phyloP scores from a whole-genome alignment of 2,113 vertebrate genomes.

The Setophaga kirtlandii region DNA sequence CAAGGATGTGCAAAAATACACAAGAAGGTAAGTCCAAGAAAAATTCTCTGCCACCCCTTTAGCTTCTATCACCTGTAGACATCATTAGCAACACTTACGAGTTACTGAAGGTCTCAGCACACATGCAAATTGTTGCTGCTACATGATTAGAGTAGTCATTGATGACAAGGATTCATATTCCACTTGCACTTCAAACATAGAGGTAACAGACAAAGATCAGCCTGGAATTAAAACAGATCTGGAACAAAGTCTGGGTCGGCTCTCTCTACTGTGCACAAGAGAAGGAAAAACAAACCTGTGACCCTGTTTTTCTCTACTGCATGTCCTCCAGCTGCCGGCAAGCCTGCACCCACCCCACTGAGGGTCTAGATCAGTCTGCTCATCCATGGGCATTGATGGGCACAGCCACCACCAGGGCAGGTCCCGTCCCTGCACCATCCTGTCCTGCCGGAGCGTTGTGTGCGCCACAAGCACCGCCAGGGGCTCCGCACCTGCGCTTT shows the following conservation, averaged over 20 bases:
- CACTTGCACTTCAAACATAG: not conserved
- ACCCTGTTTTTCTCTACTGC: not conserved
- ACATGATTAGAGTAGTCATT: not conserved
- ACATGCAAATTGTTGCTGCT: not conserved
- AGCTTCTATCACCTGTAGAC: not conserved
- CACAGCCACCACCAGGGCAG: not conserved
- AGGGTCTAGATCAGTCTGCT: not conserved
- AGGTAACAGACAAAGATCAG: not conserved
- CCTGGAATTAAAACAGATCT: not conserved
- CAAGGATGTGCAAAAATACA: not conserved
- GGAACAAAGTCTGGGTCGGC: not conserved
- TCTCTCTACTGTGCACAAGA: not conserved
- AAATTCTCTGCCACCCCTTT: not conserved
- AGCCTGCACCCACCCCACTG: not conserved
- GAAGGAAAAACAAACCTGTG: not conserved
- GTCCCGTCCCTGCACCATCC: not conserved
- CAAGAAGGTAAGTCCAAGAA: not conserved
- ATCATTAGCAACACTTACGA: not conserved
- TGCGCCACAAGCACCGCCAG: not conserved
- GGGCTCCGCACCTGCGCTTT: not conserved
- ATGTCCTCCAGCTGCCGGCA: not conserved
- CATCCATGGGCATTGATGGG: not conserved
- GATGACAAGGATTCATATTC: not conserved
- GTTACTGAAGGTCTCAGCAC: not conserved
- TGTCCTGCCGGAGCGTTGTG: not conserved